Percentiles rank a stretch among this genome's conserved stretches.
These are phyloP conservation scores for Hirtodrosophila histrioides DNA, from an alignment of 2,888 invertebrate species.

Conservation along the genomic window DNA sequence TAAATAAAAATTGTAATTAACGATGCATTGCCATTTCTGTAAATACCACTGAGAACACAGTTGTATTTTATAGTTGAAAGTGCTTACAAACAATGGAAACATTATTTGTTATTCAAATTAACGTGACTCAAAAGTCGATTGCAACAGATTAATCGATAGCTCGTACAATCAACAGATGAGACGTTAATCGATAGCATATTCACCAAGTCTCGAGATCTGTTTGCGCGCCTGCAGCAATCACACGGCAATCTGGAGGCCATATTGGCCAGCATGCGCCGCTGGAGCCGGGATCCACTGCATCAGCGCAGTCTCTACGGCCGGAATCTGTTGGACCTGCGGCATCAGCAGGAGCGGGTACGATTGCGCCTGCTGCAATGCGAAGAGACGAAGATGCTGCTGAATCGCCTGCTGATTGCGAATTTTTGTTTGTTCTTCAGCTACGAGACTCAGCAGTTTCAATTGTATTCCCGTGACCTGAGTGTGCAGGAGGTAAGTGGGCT, in stretches of 20 bases:
- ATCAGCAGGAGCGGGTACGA: conserved; percentile 79
- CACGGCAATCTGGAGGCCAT: conserved; percentile 88
- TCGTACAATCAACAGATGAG: conserved; percentile 57
- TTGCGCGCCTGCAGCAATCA: conserved; percentile 69
- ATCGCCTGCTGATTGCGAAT: conserved; percentile 80
- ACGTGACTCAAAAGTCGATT: too few species aligned
- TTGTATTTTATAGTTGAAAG: too few species aligned
- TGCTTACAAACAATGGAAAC: too few species aligned
- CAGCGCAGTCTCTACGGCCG: conserved; percentile 87
- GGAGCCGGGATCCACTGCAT: conserved; percentile 91
- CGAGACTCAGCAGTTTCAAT: conserved; percentile 62
- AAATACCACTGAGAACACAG: too few species aligned
- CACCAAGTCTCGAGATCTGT: conserved; percentile 67
- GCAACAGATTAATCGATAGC: too few species aligned
- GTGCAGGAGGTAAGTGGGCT: conserved; percentile 68
- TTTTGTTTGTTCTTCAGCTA: conserved; percentile 80
- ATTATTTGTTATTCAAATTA: too few species aligned
- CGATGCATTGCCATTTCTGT: too few species aligned
- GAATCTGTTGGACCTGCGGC: conserved; percentile 78
- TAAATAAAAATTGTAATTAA: too few species aligned
- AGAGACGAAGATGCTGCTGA: conserved; percentile 77
- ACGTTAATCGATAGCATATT: conserved; percentile 70
- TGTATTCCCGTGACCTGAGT: conserved; percentile 65
- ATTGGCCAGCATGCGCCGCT: conserved; percentile 86
- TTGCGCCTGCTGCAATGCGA: conserved; percentile 76